Conservation (phyloP, 2,797 vertebrate species). For the Serranus cabrilla region DNA sequence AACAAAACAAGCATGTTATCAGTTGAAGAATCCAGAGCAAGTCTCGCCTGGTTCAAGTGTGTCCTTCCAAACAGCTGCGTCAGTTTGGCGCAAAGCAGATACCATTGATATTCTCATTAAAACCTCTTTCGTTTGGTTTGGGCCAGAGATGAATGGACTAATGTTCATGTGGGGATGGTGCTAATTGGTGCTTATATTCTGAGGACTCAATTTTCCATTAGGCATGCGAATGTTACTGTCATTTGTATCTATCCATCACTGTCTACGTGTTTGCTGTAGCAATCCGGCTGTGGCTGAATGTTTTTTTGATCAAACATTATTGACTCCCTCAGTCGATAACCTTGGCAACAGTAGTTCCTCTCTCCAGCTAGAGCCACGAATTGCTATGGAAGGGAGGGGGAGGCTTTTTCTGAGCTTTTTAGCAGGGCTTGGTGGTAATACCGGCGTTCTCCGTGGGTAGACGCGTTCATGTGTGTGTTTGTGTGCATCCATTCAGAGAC, state of each 20-base stretch:
- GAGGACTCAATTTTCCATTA: slow-evolving; percentile 70
- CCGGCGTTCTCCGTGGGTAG: slow-evolving; percentile 26
- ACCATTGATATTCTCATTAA: slow-evolving; percentile 70
- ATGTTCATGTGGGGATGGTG: slow-evolving; percentile 55
- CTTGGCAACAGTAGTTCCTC: slow-evolving; percentile 84
- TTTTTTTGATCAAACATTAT: slow-evolving; percentile 88
- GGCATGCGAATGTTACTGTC: slow-evolving; percentile 51
- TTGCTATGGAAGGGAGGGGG: slow-evolving; percentile 34
- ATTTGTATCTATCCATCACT: slow-evolving; percentile 68
- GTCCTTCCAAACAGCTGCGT: slow-evolving; percentile 48
- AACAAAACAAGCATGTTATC: slow-evolving; percentile 32
- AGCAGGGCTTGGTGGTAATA: slow-evolving; percentile 54
- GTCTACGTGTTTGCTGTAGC: slow-evolving; percentile 60
- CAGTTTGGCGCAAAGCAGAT: slow-evolving; percentile 51
- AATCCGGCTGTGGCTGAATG: slow-evolving; percentile 77
- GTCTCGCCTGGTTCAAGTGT: slow-evolving; percentile 11
- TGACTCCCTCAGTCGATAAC: slow-evolving; percentile 84
- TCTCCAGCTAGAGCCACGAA: slow-evolving; percentile 59
- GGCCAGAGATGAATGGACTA: slow-evolving; percentile 58
- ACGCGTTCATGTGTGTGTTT: slow-evolving; percentile 15
- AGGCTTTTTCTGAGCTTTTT: slow-evolving; percentile 55
- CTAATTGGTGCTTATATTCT: slow-evolving; percentile 74
- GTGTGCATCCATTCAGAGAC: slow-evolving; percentile 54
- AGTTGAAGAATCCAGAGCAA: slow-evolving; percentile 17
- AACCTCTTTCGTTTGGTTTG: slow-evolving; percentile 49